These are phyloP conservation scores for Lathronympha strigana DNA, from an alignment of 2,888 invertebrate species.

Conservation along the genomic window DNA sequence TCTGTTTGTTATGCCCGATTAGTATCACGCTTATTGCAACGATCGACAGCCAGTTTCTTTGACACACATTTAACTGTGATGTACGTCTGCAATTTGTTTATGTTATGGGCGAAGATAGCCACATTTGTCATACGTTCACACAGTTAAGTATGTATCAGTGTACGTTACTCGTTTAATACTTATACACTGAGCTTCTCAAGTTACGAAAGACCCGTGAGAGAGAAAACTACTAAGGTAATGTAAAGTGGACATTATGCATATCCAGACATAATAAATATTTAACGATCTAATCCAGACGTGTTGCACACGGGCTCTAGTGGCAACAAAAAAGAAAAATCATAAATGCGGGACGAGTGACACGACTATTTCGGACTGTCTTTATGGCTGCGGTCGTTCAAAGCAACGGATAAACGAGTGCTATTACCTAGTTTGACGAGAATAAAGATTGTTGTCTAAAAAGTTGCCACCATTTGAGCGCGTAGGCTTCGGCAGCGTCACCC, in stretches of 20 bases:
- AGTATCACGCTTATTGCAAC: constrained; percentile 45
- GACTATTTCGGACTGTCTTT: constrained; percentile 43
- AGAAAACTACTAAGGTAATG: constrained; percentile 17
- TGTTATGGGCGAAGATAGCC: constrained; percentile 39
- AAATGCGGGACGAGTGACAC: constrained; percentile 41
- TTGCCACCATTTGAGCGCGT: constrained; percentile 52
- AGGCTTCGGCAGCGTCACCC: constrained; percentile 62
- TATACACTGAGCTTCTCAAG: constrained; percentile 10
- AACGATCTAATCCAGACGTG: constrained; percentile 41
- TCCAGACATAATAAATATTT: constrained; percentile 41
- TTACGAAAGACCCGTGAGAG: constrained; percentile 38
- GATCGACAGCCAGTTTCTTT: constrained; percentile 45
- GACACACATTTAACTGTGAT: constrained; percentile 45
- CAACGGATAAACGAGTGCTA: constrained; percentile 61
- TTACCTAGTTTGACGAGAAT: constrained; percentile 63
- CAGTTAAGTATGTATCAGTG: constrained; percentile 5
- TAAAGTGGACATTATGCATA: constrained; percentile 35
- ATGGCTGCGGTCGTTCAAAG: constrained; percentile 41
- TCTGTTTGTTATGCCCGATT: constrained; percentile 45
- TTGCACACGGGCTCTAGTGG: constrained; percentile 30
- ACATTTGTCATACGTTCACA: constrained; percentile 35
- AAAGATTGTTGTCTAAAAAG: constrained; percentile 63
- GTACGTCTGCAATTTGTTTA: constrained; percentile 44
- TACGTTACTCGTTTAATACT: constrained; percentile 6
- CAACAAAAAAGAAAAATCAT: constrained; percentile 39